Base-by-base conservation (phyloP, 2,888 invertebrate species). In the Lasiommata megera region DNA sequence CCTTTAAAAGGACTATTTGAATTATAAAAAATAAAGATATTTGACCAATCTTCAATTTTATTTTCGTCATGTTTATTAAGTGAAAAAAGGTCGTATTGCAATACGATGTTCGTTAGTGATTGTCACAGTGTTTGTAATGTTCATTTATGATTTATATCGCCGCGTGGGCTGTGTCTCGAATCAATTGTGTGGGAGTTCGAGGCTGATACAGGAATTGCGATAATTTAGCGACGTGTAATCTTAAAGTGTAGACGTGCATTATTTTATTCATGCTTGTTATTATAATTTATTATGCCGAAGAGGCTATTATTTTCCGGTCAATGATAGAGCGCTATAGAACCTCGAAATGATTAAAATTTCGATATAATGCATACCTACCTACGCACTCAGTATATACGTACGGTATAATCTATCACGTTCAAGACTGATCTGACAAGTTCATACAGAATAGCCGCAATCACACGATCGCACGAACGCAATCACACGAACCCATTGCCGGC, bases 41-140 rank as follows among this genome's bases (percentile, higher is more conserved):
- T n/a, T n/a, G n/a, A n/a, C n/a, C n/a, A n/a, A n/a, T n/a, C n/a
- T n/a, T n/a, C n/a, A n/a, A n/a, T n/a, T n/a, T n/a, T n/a, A n/a
- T n/a, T n/a, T n/a, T n/a, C n/a, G n/a, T n/a, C n/a, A n/a, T n/a
- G n/a, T n/a, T n/a, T n/a, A n/a, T n/a, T n/a, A n/a, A n/a, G n/a
- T n/a, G n/a, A n/a, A n/a, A n/a, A n/a, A 34, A 34, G 9, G 11
- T 34, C 34, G 11, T 11, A 34, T 34, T 11, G 11, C 34, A 11
- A 1, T 34, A 9, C 34, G 11, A 36, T 36, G 82, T 87, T 87
- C 87, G 89, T 88, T 88, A 89, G 84, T 75, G 81, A 80, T 77
- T 79, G 80, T 79, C 77, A 78, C 46, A 12, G 31, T 52, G n/a
- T 46, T 46, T 31, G 16, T 46, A 31, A 74, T 77, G 73, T 86